These are phyloP conservation scores for Heteronetta atricapilla DNA, from an alignment of 2,113 vertebrate genomes.

Conservation along the genomic window DNA sequence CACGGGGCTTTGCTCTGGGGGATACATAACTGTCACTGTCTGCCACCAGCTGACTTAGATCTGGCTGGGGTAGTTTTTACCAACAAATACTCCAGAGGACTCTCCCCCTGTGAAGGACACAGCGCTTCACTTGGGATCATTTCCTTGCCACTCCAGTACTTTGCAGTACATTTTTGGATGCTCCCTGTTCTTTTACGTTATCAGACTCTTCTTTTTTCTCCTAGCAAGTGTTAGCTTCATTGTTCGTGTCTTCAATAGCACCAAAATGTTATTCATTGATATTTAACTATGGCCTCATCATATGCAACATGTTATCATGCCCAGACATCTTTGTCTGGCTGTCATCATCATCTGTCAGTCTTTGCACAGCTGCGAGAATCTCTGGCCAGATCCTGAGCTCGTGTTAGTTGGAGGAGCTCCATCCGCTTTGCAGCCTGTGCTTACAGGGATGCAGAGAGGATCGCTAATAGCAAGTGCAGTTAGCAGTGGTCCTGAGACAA, in stretches of 20 bases:
- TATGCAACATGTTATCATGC: constrained; percentile 43
- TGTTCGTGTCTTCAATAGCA: constrained; percentile 40
- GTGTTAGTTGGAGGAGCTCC: not conserved
- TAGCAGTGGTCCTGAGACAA: not conserved
- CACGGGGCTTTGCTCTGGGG: not conserved
- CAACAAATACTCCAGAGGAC: not conserved
- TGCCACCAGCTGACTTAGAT: not conserved
- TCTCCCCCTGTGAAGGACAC: not conserved
- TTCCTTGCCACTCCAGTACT: not conserved
- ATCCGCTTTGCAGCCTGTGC: not conserved
- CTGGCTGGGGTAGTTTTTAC: not conserved
- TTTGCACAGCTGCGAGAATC: constrained; percentile 41
- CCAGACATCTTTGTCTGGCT: constrained; percentile 63
- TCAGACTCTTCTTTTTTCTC: not conserved
- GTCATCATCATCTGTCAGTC: constrained; percentile 1
- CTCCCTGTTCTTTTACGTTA: constrained; percentile 18
- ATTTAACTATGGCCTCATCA: constrained; percentile 27
- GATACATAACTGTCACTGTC: not conserved
- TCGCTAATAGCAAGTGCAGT: not conserved
- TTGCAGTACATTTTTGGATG: not conserved
- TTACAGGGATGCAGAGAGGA: not conserved
- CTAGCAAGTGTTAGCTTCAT: constrained; percentile 10
- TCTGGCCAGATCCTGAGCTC: not conserved
- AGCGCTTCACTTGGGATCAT: not conserved
- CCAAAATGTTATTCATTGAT: constrained; percentile 38